phyloP scores from a whole-genome alignment of 2,797 vertebrate species.

The Pangasius krempfi region DNA sequence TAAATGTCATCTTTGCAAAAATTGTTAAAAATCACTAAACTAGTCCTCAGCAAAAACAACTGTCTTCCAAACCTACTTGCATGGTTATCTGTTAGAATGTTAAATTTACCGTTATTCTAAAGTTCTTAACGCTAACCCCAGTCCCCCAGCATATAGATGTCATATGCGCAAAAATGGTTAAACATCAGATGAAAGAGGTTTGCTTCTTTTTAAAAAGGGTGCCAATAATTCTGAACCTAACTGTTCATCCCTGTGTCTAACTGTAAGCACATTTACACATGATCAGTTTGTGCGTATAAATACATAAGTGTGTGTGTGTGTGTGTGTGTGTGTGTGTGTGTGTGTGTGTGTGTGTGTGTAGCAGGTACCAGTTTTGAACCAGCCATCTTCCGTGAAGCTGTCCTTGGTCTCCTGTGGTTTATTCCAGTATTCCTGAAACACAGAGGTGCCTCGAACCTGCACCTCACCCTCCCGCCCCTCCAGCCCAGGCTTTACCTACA shows the following conservation, averaged over 20 bases:
- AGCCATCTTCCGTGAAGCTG: slow-evolving; percentile 84
- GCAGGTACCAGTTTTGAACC: slow-evolving; percentile 90
- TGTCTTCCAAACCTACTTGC: too few species aligned
- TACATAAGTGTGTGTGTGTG: not conserved
- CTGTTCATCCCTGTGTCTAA: not conserved
- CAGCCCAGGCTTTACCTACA: slow-evolving; percentile 82
- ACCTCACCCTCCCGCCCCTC: slow-evolving; percentile 89
- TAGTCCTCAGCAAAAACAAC: too few species aligned
- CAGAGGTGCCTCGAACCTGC: slow-evolving; percentile 82
- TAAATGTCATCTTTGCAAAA: not conserved
- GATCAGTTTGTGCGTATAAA: too few species aligned
- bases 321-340: slow-evolving; percentile 15
- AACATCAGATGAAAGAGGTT: not conserved
- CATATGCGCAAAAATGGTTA: not conserved
- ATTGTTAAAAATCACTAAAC: not conserved
- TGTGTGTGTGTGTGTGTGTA: not conserved
- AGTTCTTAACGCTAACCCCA: not conserved
- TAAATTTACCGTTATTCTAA: too few species aligned
- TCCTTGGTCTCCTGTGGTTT: slow-evolving; percentile 81
- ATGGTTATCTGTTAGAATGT: too few species aligned
- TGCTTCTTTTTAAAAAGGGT: not conserved
- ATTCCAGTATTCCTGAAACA: slow-evolving; percentile 94
- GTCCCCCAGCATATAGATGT: not conserved
- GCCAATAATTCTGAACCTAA: not conserved
- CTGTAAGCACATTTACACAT: not conserved